Evolutionary conservation across 1,140 invertebrate species (phyloP).

Genomic region (Conus betulinus): DNA sequence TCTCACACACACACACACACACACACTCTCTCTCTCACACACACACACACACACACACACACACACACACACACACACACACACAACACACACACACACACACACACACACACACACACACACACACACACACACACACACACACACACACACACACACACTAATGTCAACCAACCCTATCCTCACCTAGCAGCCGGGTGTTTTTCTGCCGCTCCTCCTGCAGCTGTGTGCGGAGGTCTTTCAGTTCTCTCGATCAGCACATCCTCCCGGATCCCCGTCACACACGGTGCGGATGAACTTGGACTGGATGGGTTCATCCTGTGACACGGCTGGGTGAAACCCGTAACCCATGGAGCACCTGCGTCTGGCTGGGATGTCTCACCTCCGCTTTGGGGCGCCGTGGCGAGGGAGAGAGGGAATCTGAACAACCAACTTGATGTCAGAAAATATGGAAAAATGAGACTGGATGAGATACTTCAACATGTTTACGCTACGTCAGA

Average conservation of each 20-base stretch:
- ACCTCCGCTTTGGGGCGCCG: background rate
- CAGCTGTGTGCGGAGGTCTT: constrained; percentile 50
- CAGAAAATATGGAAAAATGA: too few species aligned
- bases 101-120: too few species aligned
- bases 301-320: constrained; percentile 20
- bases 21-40: too few species aligned
- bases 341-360: constrained; percentile 20
- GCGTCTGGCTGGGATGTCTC: constrained; percentile 18
- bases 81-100: too few species aligned
- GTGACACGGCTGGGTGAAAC: constrained; percentile 11
- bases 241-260: constrained; percentile 48
- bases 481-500: too few species aligned
- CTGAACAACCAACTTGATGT: background rate
- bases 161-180: too few species aligned
- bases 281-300: background rate
- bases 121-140: too few species aligned
- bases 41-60: too few species aligned
- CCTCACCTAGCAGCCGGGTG: constrained; percentile 21
- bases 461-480: too few species aligned
- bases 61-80: too few species aligned
- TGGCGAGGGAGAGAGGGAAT: constrained; percentile 17
- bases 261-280: constrained; percentile 37
- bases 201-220: constrained; percentile 39
- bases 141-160: too few species aligned
- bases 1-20: too few species aligned